Percentiles rank a stretch among this genome's conserved stretches.
Evolutionary conservation across 2,797 vertebrate genomes (phyloP).

Genomic region (Phyllotis vaccarum): DNA sequence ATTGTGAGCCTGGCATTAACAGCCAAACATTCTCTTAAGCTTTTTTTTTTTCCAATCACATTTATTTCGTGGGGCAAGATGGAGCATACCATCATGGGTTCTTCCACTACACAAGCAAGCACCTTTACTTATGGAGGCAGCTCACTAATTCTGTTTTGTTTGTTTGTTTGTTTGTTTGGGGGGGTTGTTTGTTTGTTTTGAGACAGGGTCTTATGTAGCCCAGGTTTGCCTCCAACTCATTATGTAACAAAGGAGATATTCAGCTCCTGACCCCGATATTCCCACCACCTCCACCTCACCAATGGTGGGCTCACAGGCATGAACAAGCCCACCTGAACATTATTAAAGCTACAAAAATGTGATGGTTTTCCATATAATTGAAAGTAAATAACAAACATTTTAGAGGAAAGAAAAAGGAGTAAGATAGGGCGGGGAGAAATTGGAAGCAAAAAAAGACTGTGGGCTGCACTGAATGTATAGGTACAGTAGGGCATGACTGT

Average conservation of each 20-base stretch:
- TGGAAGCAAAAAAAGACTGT: neutral
- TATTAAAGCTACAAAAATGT: neutral
- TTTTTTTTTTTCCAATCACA: neutral
- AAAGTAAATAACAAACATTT: neutral
- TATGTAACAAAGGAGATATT: neutral
- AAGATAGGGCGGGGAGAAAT: neutral
- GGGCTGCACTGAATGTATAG: neutral
- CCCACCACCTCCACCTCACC: neutral
- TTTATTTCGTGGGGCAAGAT: neutral
- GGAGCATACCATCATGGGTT: too few relatives aligned
- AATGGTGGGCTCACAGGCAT: neutral
- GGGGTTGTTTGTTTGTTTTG: neutral
- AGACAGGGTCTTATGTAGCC: neutral
- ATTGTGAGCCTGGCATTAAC: neutral
- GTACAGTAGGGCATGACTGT: neutral
- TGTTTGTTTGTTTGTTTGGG: neutral
- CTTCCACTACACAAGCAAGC: neutral
- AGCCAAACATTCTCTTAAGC: neutral
- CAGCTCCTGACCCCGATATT: neutral
- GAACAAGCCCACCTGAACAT: too few relatives aligned
- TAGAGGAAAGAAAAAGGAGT: neutral
- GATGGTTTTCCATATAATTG: neutral
- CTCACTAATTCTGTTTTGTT: neutral
- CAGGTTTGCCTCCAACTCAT: neutral
- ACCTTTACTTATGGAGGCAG: neutral